Base-by-base conservation (phyloP, 2,797 vertebrate genomes). In the Macrochelys suwanniensis region DNA sequence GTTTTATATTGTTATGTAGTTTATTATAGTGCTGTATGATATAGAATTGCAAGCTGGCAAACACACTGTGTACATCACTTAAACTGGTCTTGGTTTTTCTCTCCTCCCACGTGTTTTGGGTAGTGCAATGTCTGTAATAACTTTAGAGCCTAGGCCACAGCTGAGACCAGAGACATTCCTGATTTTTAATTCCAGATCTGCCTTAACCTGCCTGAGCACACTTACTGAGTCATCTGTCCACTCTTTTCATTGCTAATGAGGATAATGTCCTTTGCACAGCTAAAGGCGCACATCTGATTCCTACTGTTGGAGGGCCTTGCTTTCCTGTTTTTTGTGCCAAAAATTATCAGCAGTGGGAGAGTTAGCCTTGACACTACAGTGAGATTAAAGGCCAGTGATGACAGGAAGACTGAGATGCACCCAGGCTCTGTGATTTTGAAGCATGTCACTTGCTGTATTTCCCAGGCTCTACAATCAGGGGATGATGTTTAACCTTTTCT, bases 61-160 rank as follows among this genome's bases (percentile, higher is more conserved):
- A 37, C 42, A 45, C 42, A 0, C 0, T 84, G 49, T n/a, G 45
- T 26, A 19, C 17, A 56, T 16, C 33, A 6, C 1, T 68, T 68
- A 17, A 37, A 42, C 4, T 11, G 19, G 19, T 37, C 65, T 71
- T n/a, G 16, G 16, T 23, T 37, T 71, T 71, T 42, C 65, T 61
- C 31, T 61, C 11, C 31, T 6, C 19, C n/a, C 16, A 33, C n/a
- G 9, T 3, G 2, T 42, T 42, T 71, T 71, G n/a, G 21, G 37
- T 71, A 12, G 19, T 71, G 65, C n/a, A 42, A 23, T 71, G 37
- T 42, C n/a, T 42, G 37, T 12, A 25, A 42, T 71, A 42, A 42
- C 10, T 6, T 21, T 37, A 50, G 49, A 7, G n/a, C n/a, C n/a
- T 68, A 37, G 65, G 65, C 65, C 8, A 13, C 49, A 13, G 49